A percentile compares a stretch with the other conserved stretches of the same genome.
Conservation (phyloP, 2,113 vertebrate species). For the Platysternon megacephalum region DNA sequence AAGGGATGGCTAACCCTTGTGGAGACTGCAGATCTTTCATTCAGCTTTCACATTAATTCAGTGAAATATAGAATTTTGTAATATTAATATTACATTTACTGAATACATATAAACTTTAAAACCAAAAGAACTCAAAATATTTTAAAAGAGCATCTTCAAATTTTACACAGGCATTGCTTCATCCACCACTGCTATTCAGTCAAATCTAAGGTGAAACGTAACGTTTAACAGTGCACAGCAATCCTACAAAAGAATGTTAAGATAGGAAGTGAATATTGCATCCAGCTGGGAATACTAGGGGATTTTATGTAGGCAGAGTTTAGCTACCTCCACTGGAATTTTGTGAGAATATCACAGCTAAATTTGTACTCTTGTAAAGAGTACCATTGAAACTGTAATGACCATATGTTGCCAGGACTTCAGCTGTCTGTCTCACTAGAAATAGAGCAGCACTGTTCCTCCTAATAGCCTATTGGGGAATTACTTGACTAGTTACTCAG, state of each 20-base stretch:
- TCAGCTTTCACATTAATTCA: not conserved
- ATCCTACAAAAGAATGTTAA: not conserved
- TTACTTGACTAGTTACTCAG: not conserved
- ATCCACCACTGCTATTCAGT: not conserved
- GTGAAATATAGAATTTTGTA: not conserved
- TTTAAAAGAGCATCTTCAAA: not conserved
- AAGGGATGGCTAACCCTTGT: not conserved
- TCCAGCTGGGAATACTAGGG: not conserved
- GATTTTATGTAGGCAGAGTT: not conserved
- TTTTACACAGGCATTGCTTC: not conserved
- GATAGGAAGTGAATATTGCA: not conserved
- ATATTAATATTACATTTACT: not conserved
- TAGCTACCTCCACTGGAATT: not conserved
- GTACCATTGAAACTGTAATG: not conserved
- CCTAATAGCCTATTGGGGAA: not conserved
- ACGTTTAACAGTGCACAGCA: not conserved
- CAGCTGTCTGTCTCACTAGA: rapidly evolving
- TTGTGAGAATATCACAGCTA: rapidly evolving
- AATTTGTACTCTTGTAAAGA: not conserved
- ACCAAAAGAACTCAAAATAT: not conserved
- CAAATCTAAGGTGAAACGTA: not conserved
- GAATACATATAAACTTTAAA: not conserved
- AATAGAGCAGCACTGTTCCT: not conserved
- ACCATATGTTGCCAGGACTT: not conserved
- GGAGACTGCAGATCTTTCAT: not conserved